A percentile compares a stretch with the other conserved stretches of the same genome.
These are phyloP conservation scores for Litocranius walleri DNA, from an alignment of 2,113 vertebrate species.

Conservation along the genomic window DNA sequence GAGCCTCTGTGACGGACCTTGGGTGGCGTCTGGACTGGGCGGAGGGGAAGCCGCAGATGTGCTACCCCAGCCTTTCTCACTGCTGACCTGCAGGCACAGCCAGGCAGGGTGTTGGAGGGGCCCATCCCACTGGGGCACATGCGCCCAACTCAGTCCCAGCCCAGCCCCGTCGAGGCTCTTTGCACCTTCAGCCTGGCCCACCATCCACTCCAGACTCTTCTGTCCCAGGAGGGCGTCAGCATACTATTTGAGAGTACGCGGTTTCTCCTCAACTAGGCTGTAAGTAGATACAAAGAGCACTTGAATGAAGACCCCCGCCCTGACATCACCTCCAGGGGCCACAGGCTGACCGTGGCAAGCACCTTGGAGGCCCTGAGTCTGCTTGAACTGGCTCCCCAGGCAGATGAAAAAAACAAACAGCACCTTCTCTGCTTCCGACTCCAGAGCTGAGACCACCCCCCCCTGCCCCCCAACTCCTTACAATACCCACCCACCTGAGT, in stretches of 20 bases:
- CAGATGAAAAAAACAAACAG: too few relatives aligned
- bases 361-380: rapidly evolving
- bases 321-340: neutral
- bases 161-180: neutral
- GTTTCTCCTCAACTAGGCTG: neutral
- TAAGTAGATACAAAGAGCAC: neutral
- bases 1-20: neutral
- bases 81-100: neutral
- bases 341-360: neutral
- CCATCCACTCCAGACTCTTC: neutral
- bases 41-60: too few relatives aligned
- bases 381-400: neutral
- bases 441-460: neutral
- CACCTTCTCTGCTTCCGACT: neutral
- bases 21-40: neutral
- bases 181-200: neutral
- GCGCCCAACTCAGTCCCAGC: neutral
- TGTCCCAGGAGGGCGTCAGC: neutral
- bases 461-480: rapidly evolving
- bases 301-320: neutral
- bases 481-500: neutral
- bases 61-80: neutral
- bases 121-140: neutral
- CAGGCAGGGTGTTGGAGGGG: neutral
- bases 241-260: neutral